These are phyloP conservation scores for Hyles vespertilio DNA, from an alignment of 1,140 invertebrate species.

Conservation along the genomic window DNA sequence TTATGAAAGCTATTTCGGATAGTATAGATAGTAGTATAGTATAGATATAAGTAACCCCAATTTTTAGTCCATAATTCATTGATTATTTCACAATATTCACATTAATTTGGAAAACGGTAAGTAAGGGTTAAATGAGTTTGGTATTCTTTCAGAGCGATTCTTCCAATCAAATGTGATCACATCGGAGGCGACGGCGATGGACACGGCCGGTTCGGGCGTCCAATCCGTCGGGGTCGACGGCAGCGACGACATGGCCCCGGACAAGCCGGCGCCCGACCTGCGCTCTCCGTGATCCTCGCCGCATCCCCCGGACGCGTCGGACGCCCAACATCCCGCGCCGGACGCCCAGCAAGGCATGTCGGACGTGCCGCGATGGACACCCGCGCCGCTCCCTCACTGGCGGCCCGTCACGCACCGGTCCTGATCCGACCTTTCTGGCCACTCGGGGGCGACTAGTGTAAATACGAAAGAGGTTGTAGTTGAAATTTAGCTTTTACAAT, in stretches of 20 bases:
- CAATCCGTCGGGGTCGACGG: conserved; percentile 36
- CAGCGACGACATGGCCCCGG: conserved; percentile 57
- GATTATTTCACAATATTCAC: no score
- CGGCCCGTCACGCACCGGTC: conserved; percentile 60
- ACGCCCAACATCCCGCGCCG: conserved; percentile 57
- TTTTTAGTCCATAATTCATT: no score
- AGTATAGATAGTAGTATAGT: no score
- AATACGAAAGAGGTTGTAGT: conserved; percentile 47
- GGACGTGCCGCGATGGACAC: conserved; percentile 58
- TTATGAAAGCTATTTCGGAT: no score
- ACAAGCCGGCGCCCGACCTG: conserved; percentile 61
- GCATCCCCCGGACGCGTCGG: conserved; percentile 26
- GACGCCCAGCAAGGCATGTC: conserved; percentile 18
- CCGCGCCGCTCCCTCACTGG: conserved; percentile 64
- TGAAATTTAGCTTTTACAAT: conserved; percentile 41
- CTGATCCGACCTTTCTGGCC: conserved; percentile 2
- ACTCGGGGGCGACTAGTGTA: conserved; percentile 35
- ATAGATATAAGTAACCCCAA: no score
- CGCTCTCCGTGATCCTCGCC: conserved; percentile 63
- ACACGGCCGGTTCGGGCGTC: conserved; percentile 49
- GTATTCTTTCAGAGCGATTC: conserved; percentile 56
- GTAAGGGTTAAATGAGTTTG: no score
- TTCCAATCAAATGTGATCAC: conserved; percentile 74
- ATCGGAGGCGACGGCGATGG: conserved; percentile 65
- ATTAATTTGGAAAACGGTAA: no score